Conservation (phyloP, 2,113 vertebrate species). For the Eulemur macaco region DNA sequence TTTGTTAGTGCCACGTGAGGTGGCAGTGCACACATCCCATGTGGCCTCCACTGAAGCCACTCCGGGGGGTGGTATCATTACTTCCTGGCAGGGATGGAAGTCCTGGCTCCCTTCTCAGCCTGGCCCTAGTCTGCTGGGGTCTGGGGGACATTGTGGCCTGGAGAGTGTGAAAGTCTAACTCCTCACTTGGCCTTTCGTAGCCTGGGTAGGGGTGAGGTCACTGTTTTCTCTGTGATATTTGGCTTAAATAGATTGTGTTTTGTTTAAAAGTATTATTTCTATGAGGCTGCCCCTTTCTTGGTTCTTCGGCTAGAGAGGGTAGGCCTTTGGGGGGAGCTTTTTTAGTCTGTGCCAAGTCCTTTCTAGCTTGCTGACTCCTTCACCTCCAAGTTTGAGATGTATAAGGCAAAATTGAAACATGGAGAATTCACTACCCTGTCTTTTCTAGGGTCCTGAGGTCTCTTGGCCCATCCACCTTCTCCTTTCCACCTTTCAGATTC, state of each 20-base stretch:
- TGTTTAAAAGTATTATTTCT: not conserved
- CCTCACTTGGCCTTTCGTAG: not conserved
- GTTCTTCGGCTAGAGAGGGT: not conserved
- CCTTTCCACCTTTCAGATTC: not conserved
- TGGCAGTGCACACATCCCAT: no score
- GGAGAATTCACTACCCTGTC: no score
- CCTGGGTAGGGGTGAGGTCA: not conserved
- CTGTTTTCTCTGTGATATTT: not conserved
- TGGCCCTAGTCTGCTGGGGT: not conserved
- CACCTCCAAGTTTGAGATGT: not conserved
- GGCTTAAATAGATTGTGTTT: not conserved
- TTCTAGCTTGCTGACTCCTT: not conserved
- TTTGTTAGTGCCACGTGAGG: not conserved
- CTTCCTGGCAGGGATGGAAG: not conserved
- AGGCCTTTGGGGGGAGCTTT: not conserved
- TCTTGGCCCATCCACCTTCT: not conserved
- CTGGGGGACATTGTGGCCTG: not conserved
- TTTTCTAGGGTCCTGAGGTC: not conserved
- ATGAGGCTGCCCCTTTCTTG: not conserved
- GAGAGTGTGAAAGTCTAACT: not conserved
- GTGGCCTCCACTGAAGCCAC: not conserved
- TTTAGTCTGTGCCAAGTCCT: not conserved
- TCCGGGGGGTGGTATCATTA: not conserved
- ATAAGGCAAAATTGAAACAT: not conserved
- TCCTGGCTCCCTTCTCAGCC: not conserved